Evolutionary conservation across 1,140 invertebrate species (phyloP).

Genomic region (Drosophila bipectinata): DNA sequence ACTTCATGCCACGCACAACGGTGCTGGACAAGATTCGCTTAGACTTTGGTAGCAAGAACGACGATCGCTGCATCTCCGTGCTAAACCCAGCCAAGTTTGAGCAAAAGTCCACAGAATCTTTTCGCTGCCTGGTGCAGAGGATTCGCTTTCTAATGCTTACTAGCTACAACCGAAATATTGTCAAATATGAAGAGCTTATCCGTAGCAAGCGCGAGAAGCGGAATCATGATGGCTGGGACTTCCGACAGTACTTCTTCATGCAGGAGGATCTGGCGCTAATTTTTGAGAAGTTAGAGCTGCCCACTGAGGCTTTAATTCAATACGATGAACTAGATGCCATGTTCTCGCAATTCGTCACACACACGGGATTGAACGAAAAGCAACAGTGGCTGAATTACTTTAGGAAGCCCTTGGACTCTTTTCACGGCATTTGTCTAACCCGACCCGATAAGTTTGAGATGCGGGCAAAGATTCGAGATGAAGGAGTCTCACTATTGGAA

Average conservation of each 20-base stretch:
- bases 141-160: constrained; percentile 93
- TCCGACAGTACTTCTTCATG: constrained; percentile 96
- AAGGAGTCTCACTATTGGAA: constrained; percentile 91
- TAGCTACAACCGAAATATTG: constrained; percentile 93
- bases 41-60: constrained; percentile 97
- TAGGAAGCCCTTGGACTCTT: constrained; percentile 90
- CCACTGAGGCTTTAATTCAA: constrained; percentile 97
- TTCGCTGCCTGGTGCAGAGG: constrained; percentile 92
- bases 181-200: constrained; percentile 96
- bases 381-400: constrained; percentile 92
- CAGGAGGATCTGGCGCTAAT: constrained; percentile 98
- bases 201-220: constrained; percentile 94
- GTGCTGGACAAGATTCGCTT: constrained; percentile 97
- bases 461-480: constrained; percentile 88
- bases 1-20: constrained; percentile 95
- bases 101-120: constrained; percentile 94
- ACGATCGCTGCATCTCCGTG: constrained; percentile 93
- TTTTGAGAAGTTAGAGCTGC: constrained; percentile 96
- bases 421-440: constrained; percentile 92
- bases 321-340: constrained; percentile 99
- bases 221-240: constrained; percentile 96
- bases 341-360: constrained; percentile 98
- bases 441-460: constrained; percentile 88
- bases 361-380: constrained; percentile 93
- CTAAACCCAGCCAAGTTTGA: constrained; percentile 96